These are phyloP conservation scores for Pandemis corylana DNA, from an alignment of 2,888 invertebrate species.

Conservation along the genomic window DNA sequence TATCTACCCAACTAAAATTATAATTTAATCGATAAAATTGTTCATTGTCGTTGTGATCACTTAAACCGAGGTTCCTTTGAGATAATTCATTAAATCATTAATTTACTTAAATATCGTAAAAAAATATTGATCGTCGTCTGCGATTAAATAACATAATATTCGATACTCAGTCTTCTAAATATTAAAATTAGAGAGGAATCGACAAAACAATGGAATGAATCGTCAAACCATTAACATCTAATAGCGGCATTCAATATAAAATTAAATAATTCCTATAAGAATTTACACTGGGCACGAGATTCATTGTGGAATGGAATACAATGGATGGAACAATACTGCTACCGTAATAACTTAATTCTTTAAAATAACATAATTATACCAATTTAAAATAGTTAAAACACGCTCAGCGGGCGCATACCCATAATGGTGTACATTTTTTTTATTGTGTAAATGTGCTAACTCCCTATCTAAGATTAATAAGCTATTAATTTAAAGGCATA, in stretches of 20 bases:
- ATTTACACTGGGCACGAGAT: constrained; percentile 23
- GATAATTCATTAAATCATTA: constrained; percentile 44
- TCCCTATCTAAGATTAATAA: constrained; percentile 33
- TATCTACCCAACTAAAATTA: constrained; percentile 49
- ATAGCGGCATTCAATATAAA: constrained; percentile 23
- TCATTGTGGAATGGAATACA: constrained; percentile 22
- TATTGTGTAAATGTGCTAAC: constrained; percentile 38
- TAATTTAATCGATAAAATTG: constrained; percentile 46
- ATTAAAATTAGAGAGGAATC: constrained; percentile 46
- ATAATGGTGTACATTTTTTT: constrained; percentile 25
- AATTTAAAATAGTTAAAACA: constrained; percentile 23
- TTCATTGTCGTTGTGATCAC: constrained; percentile 48
- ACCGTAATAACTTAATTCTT: constrained; percentile 12
- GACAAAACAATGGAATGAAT: constrained; percentile 42
- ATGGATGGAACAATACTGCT: constrained; percentile 38
- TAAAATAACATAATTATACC: constrained; percentile 24
- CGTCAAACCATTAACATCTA: constrained; percentile 43
- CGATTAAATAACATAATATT: constrained; percentile 46
- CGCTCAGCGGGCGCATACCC: background rate
- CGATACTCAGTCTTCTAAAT: constrained; percentile 56
- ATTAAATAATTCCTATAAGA: constrained; percentile 33
- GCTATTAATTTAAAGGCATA: constrained; percentile 7
- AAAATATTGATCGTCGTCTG: constrained; percentile 36
- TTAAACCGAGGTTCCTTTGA: constrained; percentile 50
- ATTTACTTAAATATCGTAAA: constrained; percentile 50